phyloP scores from a whole-genome alignment of 2,113 vertebrate species.

The Phalacrocorax pelagicus region DNA sequence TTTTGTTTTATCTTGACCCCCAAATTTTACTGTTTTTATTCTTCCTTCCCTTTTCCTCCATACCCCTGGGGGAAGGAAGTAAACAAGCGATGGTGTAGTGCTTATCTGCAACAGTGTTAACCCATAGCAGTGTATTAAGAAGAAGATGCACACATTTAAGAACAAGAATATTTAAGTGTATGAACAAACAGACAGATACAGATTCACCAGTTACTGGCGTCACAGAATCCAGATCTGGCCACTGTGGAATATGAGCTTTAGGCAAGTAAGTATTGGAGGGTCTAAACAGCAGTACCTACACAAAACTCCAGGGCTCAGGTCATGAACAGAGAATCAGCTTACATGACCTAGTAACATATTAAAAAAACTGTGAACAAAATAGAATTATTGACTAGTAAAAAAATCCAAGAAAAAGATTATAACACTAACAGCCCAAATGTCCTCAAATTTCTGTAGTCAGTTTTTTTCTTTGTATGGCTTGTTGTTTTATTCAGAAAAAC shows the following conservation, averaged over 20 bases:
- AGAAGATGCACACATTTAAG: not conserved
- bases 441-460: not conserved
- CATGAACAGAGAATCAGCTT: not conserved
- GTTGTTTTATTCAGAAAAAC: not conserved
- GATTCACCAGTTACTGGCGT: not conserved
- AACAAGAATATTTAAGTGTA: not conserved
- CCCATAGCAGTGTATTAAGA: not conserved
- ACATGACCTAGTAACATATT: not conserved
- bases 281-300: not conserved
- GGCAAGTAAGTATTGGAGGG: not conserved
- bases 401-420: not conserved
- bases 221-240: not conserved
- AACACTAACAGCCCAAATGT: not conserved
- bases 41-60: not conserved
- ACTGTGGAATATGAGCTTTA: not conserved
- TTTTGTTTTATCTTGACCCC: not conserved
- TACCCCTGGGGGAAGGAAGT: not conserved
- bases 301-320: not conserved
- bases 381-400: not conserved
- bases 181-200: not conserved
- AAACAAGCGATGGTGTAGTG: fast-evolving
- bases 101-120: not conserved
- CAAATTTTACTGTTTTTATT: not conserved
- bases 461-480: not conserved
- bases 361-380: not conserved